Base-by-base conservation (phyloP, 1,140 invertebrate genomes). In the Drosophila equinoxialis region DNA sequence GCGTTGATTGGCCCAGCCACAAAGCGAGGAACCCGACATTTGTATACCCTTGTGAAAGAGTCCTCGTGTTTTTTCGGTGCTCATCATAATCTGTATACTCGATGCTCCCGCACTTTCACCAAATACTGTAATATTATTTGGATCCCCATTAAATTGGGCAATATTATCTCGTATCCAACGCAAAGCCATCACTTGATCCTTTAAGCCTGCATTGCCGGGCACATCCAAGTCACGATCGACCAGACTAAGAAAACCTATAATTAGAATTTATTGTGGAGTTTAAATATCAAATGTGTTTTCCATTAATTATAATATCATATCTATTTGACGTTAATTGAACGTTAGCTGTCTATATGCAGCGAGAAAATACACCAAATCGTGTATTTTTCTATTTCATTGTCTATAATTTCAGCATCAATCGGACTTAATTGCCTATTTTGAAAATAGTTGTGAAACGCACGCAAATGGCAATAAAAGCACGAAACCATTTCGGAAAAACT, bases 11-110 rank as follows among this genome's bases (percentile, higher is more conserved):
- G 79, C 87, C 87, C 90, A 90, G 14, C 90, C 89, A 59, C 92
- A 85, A 42, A 94, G 76, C 17, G 92, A 85, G 2, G 93, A 93
- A 0, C 94, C 94, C 55, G 94, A 94, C 80, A 94, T 93, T 23
- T 93, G 86, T 39, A 95, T 94, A 20, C 93, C 93, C 92, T 93
- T 94, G 71, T 94, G 93, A 60, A 94, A 95, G 33, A 94, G 83
- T 23, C 94, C 94, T 92, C 79, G 72, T 2, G 91, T 79, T 64
- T 91, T 78, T 7, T 82, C 76, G 0, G 83, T 90, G 20, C 71
- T 65, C 69, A 90, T 76, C 64, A 92, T 73, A n/a, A 73, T 65
- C 35, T 90, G 77, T 0, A 80, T 68, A 2, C 90, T 90, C 0
- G 82, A 90, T 0, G 71, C 79, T 0, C 92, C 92, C 1, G 92